phyloP scores from a whole-genome alignment of 1,140 invertebrate species.

The Trissolcus basalis region DNA sequence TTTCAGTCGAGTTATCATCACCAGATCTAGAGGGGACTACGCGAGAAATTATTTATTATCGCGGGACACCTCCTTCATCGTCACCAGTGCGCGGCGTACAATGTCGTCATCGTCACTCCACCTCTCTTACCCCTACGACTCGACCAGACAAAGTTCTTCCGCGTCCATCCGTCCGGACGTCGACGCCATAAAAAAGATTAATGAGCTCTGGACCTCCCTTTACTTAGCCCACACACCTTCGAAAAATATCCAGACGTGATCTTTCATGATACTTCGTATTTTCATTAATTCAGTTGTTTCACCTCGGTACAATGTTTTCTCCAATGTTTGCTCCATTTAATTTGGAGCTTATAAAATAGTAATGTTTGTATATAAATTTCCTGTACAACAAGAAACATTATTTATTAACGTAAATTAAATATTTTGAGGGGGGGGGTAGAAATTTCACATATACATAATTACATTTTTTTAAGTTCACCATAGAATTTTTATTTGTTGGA shows the following conservation, averaged over 20 bases:
- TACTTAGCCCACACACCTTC: slow-evolving; percentile 47
- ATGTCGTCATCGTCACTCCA: slow-evolving; percentile 53
- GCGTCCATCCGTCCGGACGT: slow-evolving; percentile 62
- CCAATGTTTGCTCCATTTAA: not conserved
- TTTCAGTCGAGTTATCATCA: slow-evolving; percentile 75
- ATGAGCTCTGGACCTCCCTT: slow-evolving; percentile 67
- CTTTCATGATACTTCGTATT: slow-evolving; percentile 46
- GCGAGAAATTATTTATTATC: slow-evolving; percentile 77
- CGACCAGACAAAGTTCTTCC: slow-evolving; percentile 64
- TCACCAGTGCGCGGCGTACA: slow-evolving; percentile 60
- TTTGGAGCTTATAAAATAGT: too few species aligned
- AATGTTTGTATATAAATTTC: too few species aligned
- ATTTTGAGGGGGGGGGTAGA: too few species aligned
- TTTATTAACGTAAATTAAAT: too few species aligned
- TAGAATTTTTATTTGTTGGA: too few species aligned
- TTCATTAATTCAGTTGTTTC: slow-evolving; percentile 52
- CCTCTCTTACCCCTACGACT: slow-evolving; percentile 47
- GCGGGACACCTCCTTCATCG: slow-evolving; percentile 70
- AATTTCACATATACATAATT: too few species aligned
- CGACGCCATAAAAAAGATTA: slow-evolving; percentile 75
- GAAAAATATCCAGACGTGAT: slow-evolving; percentile 42
- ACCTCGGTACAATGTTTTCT: slow-evolving; percentile 29
- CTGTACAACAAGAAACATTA: too few species aligned
- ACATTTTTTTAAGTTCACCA: too few species aligned
- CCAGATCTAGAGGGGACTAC: slow-evolving; percentile 75